Evolutionary conservation across 1,140 invertebrate species (phyloP), one percentile per base, ranked within the genome.

Genomic region (Euschistus heros): DNA sequence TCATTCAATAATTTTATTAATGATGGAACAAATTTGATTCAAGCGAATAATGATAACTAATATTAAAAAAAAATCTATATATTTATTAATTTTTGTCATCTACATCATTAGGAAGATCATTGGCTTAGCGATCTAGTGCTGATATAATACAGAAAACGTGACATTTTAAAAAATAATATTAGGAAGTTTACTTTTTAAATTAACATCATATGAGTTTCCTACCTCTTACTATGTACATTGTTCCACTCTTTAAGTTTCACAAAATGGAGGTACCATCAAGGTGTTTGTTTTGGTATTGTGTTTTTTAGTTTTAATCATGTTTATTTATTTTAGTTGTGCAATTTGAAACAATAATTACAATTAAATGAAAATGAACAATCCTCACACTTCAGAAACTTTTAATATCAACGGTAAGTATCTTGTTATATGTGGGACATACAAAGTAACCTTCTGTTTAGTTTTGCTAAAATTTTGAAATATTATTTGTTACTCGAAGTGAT

Each of bases 351-450:
- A 5, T n/a, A 14, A 18, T 30, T 5, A 24, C n/a, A 46, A 62
- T 44, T 24, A 10, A 42, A 24, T 55, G 61, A 71, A 68, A 68
- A 71, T 71, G 70, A 71, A 71, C 66, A 66, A 67, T 55, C 64
- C 68, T 30, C 69, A 71, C 61, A 63, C 42, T 6, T 63, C 64
- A 30, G 70, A 71, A 33, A 69, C 67, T 22, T 71, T 71, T 66
- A 70, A 71, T 60, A 69, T 71, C 22, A 71, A 69, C 55, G 70
- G 70, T 70, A 57, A 59, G 69, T 70, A 47, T 52, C n/a, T 42
- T 52, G 22, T 52, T 44, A 33, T 14, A 7, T 60, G 20, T 42
- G 52, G 27, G 6, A 30, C 37, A 22, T 26, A 26, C 7, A 33
- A 44, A n/a, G 26, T 69, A 52, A 30, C 55, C 62, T 46, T 64